Conservation (phyloP, 1,140 invertebrate genomes). For the Orchesella cincta region DNA sequence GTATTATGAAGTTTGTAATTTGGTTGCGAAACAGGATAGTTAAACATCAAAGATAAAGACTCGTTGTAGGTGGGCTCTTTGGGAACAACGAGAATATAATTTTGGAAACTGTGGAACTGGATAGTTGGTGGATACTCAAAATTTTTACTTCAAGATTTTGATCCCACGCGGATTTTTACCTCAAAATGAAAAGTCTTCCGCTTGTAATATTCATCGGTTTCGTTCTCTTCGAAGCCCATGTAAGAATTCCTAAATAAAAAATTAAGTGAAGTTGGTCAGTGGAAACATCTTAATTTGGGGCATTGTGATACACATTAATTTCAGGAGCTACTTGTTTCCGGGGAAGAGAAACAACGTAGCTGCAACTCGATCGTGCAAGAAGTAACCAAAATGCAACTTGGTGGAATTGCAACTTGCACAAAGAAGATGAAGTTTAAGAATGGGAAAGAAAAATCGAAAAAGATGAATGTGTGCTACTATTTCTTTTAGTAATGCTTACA, state of each 20-base stretch:
- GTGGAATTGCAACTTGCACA: conserved; percentile 15
- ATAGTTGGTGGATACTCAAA: no score
- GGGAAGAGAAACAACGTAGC: background rate
- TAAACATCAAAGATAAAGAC: no score
- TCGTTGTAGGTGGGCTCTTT: no score
- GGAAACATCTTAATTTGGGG: no score
- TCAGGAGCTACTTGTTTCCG: background rate
- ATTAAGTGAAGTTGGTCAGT: background rate
- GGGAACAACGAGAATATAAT: no score
- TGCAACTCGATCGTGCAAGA: conserved; percentile 36
- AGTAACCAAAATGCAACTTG: conserved; percentile 39
- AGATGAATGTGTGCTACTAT: conserved; percentile 23
- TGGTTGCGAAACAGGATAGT: no score
- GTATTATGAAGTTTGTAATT: no score
- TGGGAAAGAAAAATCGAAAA: conserved; percentile 37
- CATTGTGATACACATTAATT: background rate
- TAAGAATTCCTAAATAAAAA: background rate
- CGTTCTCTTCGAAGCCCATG: background rate
- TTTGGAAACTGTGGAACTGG: no score
- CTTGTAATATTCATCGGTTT: background rate
- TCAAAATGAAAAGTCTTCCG: background rate
- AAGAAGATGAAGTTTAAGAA: conserved; percentile 37
- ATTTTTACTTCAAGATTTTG: no score
- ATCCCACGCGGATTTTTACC: no score
- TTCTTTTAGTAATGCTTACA: background rate